Evolutionary conservation across 1,140 invertebrate genomes (phyloP).

Genomic region (Drosophila sproati): DNA sequence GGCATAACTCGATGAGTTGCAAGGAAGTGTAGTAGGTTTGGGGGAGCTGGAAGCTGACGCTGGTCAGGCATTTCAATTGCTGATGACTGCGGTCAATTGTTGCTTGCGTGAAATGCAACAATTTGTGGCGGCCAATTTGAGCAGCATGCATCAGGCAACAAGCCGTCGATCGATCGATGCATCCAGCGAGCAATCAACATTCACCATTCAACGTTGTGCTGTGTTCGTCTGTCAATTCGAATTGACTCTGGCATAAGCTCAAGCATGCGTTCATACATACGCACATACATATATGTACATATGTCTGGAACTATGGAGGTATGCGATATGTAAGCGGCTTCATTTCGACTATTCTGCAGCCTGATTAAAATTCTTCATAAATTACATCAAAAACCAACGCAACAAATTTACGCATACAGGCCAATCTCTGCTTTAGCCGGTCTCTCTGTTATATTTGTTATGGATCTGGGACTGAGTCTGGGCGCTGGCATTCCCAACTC

Average conservation of each 20-base stretch:
- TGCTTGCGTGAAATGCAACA: conserved; percentile 77
- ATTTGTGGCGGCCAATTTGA: conserved; percentile 61
- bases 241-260: conserved; percentile 57
- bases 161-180: neutral
- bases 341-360: conserved; percentile 12
- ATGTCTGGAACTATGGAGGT: neutral
- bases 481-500: no score
- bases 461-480: neutral
- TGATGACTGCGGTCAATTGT: conserved; percentile 32
- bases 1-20: neutral
- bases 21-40: neutral
- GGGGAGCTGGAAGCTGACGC: neutral
- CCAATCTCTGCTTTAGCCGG: neutral
- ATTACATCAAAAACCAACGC: conserved; percentile 18
- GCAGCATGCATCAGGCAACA: conserved; percentile 48
- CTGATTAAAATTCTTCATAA: conserved; percentile 49
- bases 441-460: neutral
- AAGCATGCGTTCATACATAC: conserved; percentile 2
- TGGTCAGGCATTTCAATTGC: conserved; percentile 74
- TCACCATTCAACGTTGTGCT: conserved; percentile 7
- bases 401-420: conserved; percentile 25
- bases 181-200: conserved; percentile 35
- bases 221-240: conserved; percentile 52
- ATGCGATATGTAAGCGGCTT: conserved; percentile 8
- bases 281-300: neutral